Evolutionary conservation across 2,113 vertebrate genomes (phyloP).

Genomic region (Takifugu bimaculatus): DNA sequence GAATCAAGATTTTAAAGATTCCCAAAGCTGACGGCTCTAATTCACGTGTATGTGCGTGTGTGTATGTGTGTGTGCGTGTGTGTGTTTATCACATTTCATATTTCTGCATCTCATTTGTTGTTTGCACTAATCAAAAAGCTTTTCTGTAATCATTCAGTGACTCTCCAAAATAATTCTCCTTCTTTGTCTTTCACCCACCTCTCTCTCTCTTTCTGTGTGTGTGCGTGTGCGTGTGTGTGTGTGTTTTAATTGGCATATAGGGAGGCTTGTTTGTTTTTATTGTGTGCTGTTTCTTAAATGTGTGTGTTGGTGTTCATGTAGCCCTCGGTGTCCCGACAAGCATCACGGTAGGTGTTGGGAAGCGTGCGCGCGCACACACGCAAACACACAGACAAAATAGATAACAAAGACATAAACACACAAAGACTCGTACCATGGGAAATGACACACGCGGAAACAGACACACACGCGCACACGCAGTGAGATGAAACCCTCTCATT

Average conservation of each 20-base stretch:
- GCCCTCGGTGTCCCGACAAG: conserved; percentile 68
- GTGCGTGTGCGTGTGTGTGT: conserved; percentile 7
- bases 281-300: conserved; percentile 66
- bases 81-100: not conserved
- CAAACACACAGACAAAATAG: conserved; percentile 31
- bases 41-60: not conserved
- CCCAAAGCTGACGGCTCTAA: too few species aligned
- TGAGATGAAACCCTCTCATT: conserved; percentile 22
- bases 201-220: conserved; percentile 7
- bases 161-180: conserved; percentile 43
- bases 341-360: conserved; percentile 66
- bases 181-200: conserved; percentile 26
- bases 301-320: conserved; percentile 66
- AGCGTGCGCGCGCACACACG: conserved; percentile 45
- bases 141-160: conserved; percentile 1
- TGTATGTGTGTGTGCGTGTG: not conserved
- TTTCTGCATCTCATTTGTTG: too few species aligned
- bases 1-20: too few species aligned
- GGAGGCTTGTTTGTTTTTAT: conserved; percentile 72
- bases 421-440: conserved; percentile 25
- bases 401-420: conserved; percentile 40
- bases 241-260: conserved; percentile 68
- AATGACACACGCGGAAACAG: conserved; percentile 24
- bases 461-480: conserved; percentile 20
- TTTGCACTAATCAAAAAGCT: not conserved